Percentiles rank a stretch among this genome's conserved stretches.
phyloP scores from a whole-genome alignment of 1,140 invertebrate species.

The Pseudobourletiella spinata region DNA sequence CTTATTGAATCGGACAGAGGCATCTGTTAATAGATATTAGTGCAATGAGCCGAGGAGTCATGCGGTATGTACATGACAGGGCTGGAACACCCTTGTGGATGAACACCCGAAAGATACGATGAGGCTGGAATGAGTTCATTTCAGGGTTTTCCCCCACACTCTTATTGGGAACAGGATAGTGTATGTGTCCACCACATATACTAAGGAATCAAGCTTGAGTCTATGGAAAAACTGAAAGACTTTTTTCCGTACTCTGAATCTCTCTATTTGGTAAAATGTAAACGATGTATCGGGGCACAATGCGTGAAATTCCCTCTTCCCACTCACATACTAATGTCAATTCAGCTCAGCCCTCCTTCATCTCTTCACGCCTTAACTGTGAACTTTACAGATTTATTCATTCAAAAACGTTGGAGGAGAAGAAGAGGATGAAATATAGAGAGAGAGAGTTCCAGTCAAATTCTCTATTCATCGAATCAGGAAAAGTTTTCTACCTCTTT shows the following conservation, averaged over 20 bases:
- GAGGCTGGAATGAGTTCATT: no score
- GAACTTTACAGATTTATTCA: background rate
- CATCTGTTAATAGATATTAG: slow-evolving; percentile 28
- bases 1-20: slow-evolving; percentile 22
- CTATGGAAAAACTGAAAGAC: no score
- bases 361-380: background rate
- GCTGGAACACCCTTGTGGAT: slow-evolving; percentile 9
- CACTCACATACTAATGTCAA: slow-evolving; percentile 23
- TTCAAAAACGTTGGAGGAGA: background rate
- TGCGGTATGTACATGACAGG: no score
- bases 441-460: no score
- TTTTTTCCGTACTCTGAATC: background rate
- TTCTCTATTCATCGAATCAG: background rate
- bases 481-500: background rate
- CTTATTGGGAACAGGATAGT: no score
- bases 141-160: no score
- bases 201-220: no score
- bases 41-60: slow-evolving; percentile 32
- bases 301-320: slow-evolving; percentile 20
- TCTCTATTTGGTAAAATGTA: slow-evolving; percentile 19
- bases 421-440: no score
- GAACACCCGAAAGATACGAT: no score
- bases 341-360: slow-evolving; percentile 1
- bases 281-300: slow-evolving; percentile 24
- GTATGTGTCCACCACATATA: no score